Evolutionary conservation across 2,113 vertebrate genomes (phyloP).

Genomic region (Megaptera novaeangliae): DNA sequence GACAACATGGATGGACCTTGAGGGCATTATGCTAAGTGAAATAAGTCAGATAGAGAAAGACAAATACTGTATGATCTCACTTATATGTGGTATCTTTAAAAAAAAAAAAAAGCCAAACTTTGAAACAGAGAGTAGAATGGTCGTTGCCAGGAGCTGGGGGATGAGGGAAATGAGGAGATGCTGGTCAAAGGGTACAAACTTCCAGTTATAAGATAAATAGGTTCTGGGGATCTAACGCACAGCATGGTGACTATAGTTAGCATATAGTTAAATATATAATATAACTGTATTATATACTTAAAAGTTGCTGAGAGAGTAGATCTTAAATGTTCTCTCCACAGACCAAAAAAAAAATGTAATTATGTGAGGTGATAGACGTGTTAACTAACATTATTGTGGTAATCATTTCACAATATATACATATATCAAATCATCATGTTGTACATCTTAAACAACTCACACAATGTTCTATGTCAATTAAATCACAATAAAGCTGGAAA

Average conservation of each 20-base stretch:
- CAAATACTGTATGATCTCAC: not conserved
- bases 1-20: not conserved
- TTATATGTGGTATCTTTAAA: not conserved
- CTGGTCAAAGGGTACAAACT: not conserved
- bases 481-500: not conserved
- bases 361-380: not conserved
- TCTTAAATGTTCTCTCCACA: not conserved
- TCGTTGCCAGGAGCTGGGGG: not conserved
- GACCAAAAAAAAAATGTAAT: not conserved
- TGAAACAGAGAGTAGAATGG: not conserved
- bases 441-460: not conserved
- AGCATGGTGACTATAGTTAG: not conserved
- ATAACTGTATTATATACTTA: not conserved
- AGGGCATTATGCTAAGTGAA: not conserved
- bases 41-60: not conserved
- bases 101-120: not conserved
- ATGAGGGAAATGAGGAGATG: not conserved
- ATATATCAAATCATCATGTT: not conserved
- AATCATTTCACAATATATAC: not conserved
- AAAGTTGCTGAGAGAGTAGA: not conserved
- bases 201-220: not conserved
- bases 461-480: not conserved
- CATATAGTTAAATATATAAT: not conserved
- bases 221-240: not conserved
- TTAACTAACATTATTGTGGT: not conserved